Evolutionary conservation across 2,888 invertebrate species (phyloP).

Genomic region (Dryobotodes eremita): DNA sequence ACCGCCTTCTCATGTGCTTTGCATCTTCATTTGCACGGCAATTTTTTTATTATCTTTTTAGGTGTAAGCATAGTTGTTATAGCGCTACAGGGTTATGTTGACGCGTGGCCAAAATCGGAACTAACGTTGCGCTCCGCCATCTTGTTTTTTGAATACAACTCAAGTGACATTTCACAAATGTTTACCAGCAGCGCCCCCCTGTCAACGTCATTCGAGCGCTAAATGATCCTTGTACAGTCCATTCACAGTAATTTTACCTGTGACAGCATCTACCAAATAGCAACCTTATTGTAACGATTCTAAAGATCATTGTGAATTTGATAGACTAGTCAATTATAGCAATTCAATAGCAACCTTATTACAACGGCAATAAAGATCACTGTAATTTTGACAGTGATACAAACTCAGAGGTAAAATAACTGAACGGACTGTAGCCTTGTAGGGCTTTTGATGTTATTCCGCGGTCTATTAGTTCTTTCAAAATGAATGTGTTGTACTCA

Average conservation of each 20-base stretch:
- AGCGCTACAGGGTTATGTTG: not conserved
- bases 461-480: not conserved
- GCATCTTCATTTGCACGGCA: constrained; percentile 54
- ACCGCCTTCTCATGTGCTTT: constrained; percentile 39
- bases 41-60: not conserved
- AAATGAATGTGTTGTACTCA: not conserved
- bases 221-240: not conserved
- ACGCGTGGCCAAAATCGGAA: not conserved
- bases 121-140: not conserved
- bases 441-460: not conserved
- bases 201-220: not conserved
- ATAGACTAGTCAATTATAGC: too few species aligned
- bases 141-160: not conserved
- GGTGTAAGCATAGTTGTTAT: not conserved
- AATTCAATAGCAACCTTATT: too few species aligned
- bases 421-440: not conserved
- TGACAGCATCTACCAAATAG: too few species aligned
- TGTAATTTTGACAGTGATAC: too few species aligned
- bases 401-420: too few species aligned
- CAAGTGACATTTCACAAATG: not conserved
- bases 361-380: too few species aligned
- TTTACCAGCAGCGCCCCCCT: not conserved
- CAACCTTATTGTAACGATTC: too few species aligned
- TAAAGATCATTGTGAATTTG: too few species aligned
- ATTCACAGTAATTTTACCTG: too few species aligned